A percentile compares a stretch with the other conserved stretches of the same genome.
Conservation (phyloP, 1,140 invertebrate species). For the Eulimnadia texana region DNA sequence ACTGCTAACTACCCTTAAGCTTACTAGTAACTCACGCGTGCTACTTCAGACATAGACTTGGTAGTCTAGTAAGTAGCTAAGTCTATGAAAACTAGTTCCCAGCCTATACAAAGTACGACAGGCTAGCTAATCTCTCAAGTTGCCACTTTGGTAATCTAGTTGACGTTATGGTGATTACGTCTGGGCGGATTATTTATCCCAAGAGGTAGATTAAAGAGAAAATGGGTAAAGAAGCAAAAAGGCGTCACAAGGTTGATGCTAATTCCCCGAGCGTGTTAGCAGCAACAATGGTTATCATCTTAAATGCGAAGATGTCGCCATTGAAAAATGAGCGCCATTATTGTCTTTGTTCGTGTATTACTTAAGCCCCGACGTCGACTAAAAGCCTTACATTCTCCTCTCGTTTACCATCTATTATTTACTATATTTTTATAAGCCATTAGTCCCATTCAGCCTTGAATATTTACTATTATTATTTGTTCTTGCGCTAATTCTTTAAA, state of each 20-base stretch:
- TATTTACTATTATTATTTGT: no score
- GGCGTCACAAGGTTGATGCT: neutral
- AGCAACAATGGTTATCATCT: neutral
- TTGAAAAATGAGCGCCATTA: neutral
- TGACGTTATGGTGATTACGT: neutral
- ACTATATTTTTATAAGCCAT: no score
- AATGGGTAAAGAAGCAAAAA: neutral
- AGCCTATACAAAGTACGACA: no score
- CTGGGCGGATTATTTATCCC: neutral
- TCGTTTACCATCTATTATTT: no score
- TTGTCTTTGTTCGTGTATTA: neutral
- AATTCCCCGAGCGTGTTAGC: neutral
- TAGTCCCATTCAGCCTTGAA: no score
- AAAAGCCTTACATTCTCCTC: neutral
- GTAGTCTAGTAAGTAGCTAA: no score
- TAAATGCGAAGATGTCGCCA: neutral
- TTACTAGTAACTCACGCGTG: no score
- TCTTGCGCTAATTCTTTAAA: no score
- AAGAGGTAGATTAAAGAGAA: neutral
- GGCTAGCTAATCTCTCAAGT: no score
- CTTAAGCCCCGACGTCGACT: neutral
- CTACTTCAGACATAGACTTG: no score
- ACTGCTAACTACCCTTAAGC: no score
- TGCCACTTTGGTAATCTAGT: neutral
- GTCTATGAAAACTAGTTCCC: no score